A percentile compares a stretch with the other conserved stretches of the same genome.
phyloP scores from a whole-genome alignment of 2,888 invertebrate genomes.

The Diadegma fenestrale region DNA sequence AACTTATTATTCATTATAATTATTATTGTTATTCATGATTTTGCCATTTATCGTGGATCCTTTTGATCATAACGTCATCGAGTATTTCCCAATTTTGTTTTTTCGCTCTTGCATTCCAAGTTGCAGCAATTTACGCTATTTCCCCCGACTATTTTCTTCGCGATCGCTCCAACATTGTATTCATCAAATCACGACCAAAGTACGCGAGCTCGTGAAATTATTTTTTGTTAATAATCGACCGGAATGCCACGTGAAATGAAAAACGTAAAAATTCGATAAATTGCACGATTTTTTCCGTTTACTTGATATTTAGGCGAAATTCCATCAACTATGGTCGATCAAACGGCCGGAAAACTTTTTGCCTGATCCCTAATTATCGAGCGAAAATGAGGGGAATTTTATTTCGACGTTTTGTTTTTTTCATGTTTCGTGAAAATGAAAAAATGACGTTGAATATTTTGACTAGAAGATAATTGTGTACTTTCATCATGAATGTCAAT shows the following conservation, averaged over 20 bases:
- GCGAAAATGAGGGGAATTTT: background rate
- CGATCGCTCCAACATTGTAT: background rate
- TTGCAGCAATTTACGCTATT: conserved; percentile 50
- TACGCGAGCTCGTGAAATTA: background rate
- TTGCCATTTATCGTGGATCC: conserved; percentile 59
- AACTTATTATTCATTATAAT: conserved; percentile 57
- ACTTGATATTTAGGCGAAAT: no score
- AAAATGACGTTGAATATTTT: background rate
- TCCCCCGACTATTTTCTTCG: background rate
- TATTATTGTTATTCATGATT: conserved; percentile 11
- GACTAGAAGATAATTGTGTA: conserved; percentile 1
- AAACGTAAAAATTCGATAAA: background rate
- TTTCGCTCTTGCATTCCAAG: conserved; percentile 38
- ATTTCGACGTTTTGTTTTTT: background rate
- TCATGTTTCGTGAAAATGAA: background rate
- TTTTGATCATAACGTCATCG: conserved; percentile 72
- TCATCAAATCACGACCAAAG: conserved; percentile 26
- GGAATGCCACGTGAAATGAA: no score
- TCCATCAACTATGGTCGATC: no score
- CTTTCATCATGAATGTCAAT: conserved; percentile 29
- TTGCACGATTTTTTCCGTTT: background rate
- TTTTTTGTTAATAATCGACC: background rate
- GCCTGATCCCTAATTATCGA: no score
- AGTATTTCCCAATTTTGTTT: conserved; percentile 51
- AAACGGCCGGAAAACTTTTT: background rate